Percentiles rank a stretch among this genome's conserved stretches.
These are phyloP conservation scores for Trematocara nigrifrons DNA, from an alignment of 2,113 vertebrate species.

Conservation along the genomic window DNA sequence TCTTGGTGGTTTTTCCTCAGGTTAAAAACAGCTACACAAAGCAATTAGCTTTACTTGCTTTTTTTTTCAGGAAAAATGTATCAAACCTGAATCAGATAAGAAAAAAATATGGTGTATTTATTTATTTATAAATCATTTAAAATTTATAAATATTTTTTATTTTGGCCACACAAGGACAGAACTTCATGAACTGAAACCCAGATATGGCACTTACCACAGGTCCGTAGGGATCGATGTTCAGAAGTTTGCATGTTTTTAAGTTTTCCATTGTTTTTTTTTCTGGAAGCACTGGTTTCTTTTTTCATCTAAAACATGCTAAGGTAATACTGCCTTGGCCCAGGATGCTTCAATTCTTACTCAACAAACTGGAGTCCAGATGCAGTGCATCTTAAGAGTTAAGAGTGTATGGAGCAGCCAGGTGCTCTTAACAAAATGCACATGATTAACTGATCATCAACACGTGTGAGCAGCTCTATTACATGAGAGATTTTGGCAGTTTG, in stretches of 20 bases:
- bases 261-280: background rate
- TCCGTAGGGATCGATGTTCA: background rate
- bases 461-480: background rate
- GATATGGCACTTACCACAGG: background rate
- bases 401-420: background rate
- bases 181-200: background rate
- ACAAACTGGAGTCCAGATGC: background rate
- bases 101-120: background rate
- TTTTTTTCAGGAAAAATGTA: rapidly evolving
- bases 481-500: background rate
- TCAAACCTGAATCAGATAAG: background rate
- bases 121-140: background rate
- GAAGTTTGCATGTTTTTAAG: background rate
- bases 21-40: background rate
- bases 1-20: background rate
- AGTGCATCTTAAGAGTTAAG: background rate
- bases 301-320: background rate
- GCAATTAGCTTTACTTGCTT: background rate
- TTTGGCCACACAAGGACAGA: background rate
- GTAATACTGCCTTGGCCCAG: background rate
- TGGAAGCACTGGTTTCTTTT: background rate
- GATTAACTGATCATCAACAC: background rate
- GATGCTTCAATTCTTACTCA: background rate
- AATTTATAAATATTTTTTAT: background rate
- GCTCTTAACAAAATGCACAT: background rate